Evolutionary conservation across 2,888 invertebrate species (phyloP).

Genomic region (Spodoptera exigua): DNA sequence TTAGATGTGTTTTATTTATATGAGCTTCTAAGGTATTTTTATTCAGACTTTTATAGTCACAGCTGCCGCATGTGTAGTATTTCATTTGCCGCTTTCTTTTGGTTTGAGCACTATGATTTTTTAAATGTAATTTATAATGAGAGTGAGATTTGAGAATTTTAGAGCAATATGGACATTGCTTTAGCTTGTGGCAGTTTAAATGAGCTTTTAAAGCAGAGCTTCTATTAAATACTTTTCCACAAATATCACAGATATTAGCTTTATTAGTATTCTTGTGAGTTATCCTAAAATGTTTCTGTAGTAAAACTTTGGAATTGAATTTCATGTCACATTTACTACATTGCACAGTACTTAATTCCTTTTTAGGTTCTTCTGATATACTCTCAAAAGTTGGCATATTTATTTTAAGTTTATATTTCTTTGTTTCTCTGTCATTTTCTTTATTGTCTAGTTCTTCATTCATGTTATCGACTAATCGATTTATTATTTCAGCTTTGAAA

Average conservation of each 20-base stretch:
- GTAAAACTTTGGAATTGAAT: conserved; percentile 46
- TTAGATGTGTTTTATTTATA: conserved; percentile 72
- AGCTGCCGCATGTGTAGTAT: conserved; percentile 63
- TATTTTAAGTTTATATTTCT: conserved; percentile 39
- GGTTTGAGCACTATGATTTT: conserved; percentile 54
- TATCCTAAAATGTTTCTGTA: conserved; percentile 52
- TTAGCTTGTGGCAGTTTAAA: conserved; percentile 60
- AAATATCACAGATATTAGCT: conserved; percentile 63
- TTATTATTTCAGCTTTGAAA: conserved; percentile 47
- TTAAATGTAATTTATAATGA: conserved; percentile 64
- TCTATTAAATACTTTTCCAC: conserved; percentile 63
- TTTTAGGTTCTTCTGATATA: conserved; percentile 23
- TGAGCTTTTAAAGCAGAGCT: conserved; percentile 60
- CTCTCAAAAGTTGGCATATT: conserved; percentile 32
- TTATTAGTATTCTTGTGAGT: conserved; percentile 48
- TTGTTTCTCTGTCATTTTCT: conserved; percentile 13
- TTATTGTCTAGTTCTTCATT: conserved; percentile 51
- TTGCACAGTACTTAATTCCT: conserved; percentile 1
- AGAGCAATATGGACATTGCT: conserved; percentile 67
- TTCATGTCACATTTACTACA: conserved; percentile 45
- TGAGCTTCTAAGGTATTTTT: conserved; percentile 72
- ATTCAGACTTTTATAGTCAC: conserved; percentile 66
- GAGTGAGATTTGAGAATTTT: conserved; percentile 69
- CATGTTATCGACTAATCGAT: conserved; percentile 48
- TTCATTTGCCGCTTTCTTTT: conserved; percentile 52